phyloP scores from a whole-genome alignment of 2,113 vertebrate species.

The Dolichallabes microphthalmus region DNA sequence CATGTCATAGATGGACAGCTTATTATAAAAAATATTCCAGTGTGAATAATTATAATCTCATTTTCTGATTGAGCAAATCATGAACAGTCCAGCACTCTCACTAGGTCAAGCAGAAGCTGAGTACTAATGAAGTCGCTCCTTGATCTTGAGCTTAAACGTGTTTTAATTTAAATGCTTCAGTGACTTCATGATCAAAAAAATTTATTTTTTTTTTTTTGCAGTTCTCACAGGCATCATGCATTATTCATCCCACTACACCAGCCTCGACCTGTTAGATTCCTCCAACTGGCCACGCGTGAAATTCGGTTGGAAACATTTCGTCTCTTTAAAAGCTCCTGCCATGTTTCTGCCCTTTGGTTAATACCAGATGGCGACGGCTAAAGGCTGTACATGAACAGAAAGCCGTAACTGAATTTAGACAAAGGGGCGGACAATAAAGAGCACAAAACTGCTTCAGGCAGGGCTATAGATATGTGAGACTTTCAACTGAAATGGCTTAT shows the following conservation, averaged over 20 bases:
- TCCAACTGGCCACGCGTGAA: slow-evolving; percentile 10
- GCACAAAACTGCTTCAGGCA: not conserved
- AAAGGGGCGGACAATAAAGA: not conserved
- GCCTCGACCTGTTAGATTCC: slow-evolving; percentile 11
- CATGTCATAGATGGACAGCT: not conserved
- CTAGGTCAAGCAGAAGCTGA: not conserved
- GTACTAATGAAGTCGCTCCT: not conserved
- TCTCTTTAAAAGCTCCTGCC: not conserved
- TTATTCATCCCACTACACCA: slow-evolving; percentile 17
- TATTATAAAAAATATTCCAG: not conserved
- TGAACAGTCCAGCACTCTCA: not conserved
- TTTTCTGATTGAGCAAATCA: not conserved
- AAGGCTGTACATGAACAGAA: not conserved
- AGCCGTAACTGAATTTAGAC: not conserved
- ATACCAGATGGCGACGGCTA: not conserved
- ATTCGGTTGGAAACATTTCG: not conserved
- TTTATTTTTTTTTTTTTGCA: not conserved
- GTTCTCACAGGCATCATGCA: slow-evolving; percentile 14
- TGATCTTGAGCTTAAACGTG: not conserved
- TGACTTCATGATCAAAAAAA: not conserved
- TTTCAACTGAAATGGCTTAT: too few species aligned
- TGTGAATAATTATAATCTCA: not conserved
- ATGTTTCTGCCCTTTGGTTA: not conserved
- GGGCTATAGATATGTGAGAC: not conserved
- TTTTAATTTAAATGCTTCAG: not conserved